phyloP scores from a whole-genome alignment of 2,888 invertebrate species.

The Eupithecia insigniata region DNA sequence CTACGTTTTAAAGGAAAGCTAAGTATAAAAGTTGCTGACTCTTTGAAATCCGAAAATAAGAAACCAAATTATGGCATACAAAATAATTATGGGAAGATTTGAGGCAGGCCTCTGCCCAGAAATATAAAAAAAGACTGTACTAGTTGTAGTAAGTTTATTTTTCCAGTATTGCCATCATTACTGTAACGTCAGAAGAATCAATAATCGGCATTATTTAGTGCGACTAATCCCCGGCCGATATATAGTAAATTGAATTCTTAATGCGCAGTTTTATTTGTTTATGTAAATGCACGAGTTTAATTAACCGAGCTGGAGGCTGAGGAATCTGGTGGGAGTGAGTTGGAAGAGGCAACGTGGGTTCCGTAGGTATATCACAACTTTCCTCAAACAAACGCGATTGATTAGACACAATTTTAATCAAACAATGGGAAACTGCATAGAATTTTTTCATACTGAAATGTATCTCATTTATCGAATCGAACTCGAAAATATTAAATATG shows the following conservation, averaged over 20 bases:
- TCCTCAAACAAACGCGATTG: neutral
- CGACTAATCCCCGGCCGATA: slow-evolving; percentile 81
- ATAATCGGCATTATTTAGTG: slow-evolving; percentile 80
- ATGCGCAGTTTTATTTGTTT: slow-evolving; percentile 84
- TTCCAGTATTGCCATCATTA: slow-evolving; percentile 8
- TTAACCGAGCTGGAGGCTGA: slow-evolving; percentile 62
- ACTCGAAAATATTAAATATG: neutral
- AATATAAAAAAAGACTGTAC: no score
- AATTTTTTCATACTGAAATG: no score
- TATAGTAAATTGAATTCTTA: slow-evolving; percentile 84
- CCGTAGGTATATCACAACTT: slow-evolving; percentile 17
- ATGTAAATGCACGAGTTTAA: slow-evolving; percentile 82
- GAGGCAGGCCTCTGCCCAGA: neutral
- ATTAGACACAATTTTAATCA: neutral
- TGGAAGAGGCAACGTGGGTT: slow-evolving; percentile 21
- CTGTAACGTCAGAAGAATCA: slow-evolving; percentile 35
- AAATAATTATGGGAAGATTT: neutral
- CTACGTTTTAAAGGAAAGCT: no score
- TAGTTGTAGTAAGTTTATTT: neutral
- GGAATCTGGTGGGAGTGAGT: slow-evolving; percentile 1
- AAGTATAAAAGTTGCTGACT: no score
- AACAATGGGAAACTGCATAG: neutral
- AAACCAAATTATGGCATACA: neutral
- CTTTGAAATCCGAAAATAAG: neutral
- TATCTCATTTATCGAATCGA: neutral